These are phyloP conservation scores for Rostratula benghalensis DNA, from an alignment of 2,113 vertebrate species.

Conservation along the genomic window DNA sequence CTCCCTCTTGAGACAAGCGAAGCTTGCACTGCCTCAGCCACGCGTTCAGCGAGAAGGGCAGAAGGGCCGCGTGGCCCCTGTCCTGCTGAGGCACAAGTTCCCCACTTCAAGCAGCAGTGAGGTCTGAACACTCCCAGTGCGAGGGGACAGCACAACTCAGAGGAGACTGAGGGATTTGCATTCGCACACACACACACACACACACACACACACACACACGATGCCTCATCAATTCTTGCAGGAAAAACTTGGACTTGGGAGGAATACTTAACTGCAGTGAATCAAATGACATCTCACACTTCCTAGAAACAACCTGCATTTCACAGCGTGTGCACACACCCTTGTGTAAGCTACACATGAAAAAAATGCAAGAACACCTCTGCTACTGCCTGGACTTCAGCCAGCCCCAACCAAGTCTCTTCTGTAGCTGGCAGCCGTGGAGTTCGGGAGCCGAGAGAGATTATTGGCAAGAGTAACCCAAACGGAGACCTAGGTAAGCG, in stretches of 20 bases:
- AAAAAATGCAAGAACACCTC: background rate
- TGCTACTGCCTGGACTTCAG: background rate
- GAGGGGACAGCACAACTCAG: background rate
- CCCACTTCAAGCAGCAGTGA: fast-evolving
- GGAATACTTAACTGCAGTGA: background rate
- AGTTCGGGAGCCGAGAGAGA: background rate
- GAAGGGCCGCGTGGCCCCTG: background rate
- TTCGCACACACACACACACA: background rate
- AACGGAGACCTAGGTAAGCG: background rate
- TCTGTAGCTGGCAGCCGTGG: background rate
- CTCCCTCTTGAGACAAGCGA: background rate
- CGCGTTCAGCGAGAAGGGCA: background rate
- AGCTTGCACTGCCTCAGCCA: background rate
- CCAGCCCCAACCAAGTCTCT: background rate
- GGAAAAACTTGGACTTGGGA: background rate
- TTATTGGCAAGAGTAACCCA: background rate
- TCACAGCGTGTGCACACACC: fast-evolving
- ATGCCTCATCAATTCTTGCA: background rate
- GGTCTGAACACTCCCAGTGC: fast-evolving
- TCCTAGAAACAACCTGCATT: background rate
- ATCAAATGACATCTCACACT: background rate
- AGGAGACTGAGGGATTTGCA: background rate
- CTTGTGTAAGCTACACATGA: background rate
- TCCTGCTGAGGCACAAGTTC: background rate
- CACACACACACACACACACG: background rate